Conservation (phyloP, 2,888 invertebrate genomes). For the Perizoma flavofasciatum region DNA sequence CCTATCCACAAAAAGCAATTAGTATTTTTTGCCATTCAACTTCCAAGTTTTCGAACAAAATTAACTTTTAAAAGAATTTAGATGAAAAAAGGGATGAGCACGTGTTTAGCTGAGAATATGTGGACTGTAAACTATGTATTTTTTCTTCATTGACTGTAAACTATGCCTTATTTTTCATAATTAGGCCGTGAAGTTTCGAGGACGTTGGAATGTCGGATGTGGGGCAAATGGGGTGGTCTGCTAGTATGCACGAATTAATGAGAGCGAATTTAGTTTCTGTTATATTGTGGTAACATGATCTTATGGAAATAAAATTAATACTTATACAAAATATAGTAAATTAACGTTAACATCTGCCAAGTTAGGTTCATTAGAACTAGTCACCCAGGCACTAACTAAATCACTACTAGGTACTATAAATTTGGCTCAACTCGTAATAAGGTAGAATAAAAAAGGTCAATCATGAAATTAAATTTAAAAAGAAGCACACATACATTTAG, state of each 20-base stretch:
- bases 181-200: slow-evolving; percentile 74
- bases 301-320: neutral
- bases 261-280: slow-evolving; percentile 22
- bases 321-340: too few relatives aligned
- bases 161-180: slow-evolving; percentile 82
- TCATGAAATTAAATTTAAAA: too few relatives aligned
- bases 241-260: slow-evolving; percentile 44
- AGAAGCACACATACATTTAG: too few relatives aligned
- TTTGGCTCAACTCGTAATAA: too few relatives aligned
- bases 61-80: slow-evolving; percentile 78
- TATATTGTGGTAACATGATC: slow-evolving; percentile 11
- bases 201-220: slow-evolving; percentile 48
- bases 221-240: slow-evolving; percentile 66
- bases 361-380: too few relatives aligned
- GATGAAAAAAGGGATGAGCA: slow-evolving; percentile 65
- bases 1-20: slow-evolving; percentile 79
- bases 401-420: too few relatives aligned
- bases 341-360: too few relatives aligned
- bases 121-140: slow-evolving; percentile 75
- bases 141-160: slow-evolving; percentile 67
- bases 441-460: too few relatives aligned
- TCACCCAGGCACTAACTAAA: too few relatives aligned
- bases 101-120: slow-evolving; percentile 75
- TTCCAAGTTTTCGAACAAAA: slow-evolving; percentile 60
- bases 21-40: slow-evolving; percentile 69